Base-by-base conservation (phyloP, 1,140 invertebrate genomes). In the Lepidotrigona ventralis region DNA sequence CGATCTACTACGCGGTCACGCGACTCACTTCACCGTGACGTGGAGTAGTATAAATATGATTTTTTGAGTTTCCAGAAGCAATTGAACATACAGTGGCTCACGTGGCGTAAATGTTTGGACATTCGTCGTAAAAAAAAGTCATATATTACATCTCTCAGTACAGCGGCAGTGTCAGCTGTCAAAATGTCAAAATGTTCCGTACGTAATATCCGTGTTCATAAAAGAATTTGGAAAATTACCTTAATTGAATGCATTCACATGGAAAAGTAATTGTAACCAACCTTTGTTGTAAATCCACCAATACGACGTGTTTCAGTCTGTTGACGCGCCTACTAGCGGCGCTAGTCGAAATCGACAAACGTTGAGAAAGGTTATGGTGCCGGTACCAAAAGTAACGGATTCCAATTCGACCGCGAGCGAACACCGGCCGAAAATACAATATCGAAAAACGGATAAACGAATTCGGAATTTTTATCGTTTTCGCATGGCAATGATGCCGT, bases 361-460 rank as follows among this genome's bases (percentile, higher is more conserved):
- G 23, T 81, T 81, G 29, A 39, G 79, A n/a, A 81, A 81, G 79
- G 79, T 81, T 64, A 80, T 80, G 79, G 39, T 15, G 46, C 63
- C 66, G 46, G 39, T 60, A 26, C 54, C 56, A 39, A 72, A 79
- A 72, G 39, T 9, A 71, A n/a, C 68, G 39, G 33, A 54, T n/a
- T n/a, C 70, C 63, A 39, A 63, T 72, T 80, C 39, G n/a, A n/a
- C 5, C 12, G 39, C 46, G 39, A 29, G 21, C n/a, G 23, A 60
- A 60, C n/a, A 5, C 6, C n/a, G 77, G 4, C 15, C 64, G 26
- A 54, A 29, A 29, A 19, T 66, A 51, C 14, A 26, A 71, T 26
- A 23, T 26, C 21, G 29, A 70, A 39, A 70, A 58, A 70, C 33
- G 29, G 64, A 54, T 26, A n/a, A 70, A 46, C 5, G 23, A 58